These are phyloP conservation scores for Nycteola revayana DNA, from an alignment of 2,888 invertebrate genomes.

Conservation along the genomic window DNA sequence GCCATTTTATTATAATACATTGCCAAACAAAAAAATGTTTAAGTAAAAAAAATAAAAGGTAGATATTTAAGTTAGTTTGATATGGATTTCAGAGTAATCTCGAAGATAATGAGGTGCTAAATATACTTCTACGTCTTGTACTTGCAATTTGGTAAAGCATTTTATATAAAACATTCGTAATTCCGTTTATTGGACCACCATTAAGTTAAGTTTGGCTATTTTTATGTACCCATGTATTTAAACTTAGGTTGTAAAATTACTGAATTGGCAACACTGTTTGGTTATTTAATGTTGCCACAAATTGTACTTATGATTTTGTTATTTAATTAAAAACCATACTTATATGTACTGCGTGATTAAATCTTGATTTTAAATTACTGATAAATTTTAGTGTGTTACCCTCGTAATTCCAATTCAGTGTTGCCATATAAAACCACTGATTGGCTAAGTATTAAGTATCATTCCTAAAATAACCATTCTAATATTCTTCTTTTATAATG, in stretches of 20 bases:
- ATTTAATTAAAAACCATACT: no score
- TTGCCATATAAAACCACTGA: conserved; percentile 21
- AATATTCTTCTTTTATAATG: conserved; percentile 40
- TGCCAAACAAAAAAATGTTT: conserved; percentile 47
- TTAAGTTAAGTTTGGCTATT: conserved; percentile 27
- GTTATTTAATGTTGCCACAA: not conserved
- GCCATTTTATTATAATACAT: conserved; percentile 29
- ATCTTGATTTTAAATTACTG: no score
- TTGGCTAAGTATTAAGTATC: conserved; percentile 43
- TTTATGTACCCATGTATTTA: conserved; percentile 12
- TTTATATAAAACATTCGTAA: conserved; percentile 25
- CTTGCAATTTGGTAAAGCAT: conserved; percentile 40
- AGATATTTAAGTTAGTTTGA: conserved; percentile 44
- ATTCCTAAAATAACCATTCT: conserved; percentile 37
- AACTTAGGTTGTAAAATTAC: conserved; percentile 9
- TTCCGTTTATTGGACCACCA: conserved; percentile 39
- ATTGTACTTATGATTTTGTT: not conserved
- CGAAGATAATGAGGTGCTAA: conserved; percentile 61
- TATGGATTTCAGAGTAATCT: conserved; percentile 55
- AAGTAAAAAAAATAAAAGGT: conserved; percentile 38
- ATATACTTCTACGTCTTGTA: conserved; percentile 34
- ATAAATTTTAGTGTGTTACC: no score
- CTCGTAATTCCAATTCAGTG: conserved; percentile 18
- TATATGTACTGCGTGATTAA: no score
- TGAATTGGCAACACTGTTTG: conserved; percentile 21